Evolutionary conservation across 2,113 vertebrate species (phyloP), one percentile per base, ranked within the genome.

Genomic region (Salvelinus sp.): DNA sequence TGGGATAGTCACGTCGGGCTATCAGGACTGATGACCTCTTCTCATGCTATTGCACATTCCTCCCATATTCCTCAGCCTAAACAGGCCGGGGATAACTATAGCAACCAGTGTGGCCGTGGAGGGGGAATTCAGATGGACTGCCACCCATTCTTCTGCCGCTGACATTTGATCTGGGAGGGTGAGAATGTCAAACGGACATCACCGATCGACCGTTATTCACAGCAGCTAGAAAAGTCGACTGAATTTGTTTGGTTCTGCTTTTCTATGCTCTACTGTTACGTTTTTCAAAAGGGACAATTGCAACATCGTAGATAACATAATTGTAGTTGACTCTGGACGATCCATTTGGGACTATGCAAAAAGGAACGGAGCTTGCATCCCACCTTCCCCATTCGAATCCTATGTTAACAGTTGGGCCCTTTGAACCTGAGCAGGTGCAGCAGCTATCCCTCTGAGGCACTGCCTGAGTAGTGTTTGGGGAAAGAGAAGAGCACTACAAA

Each of bases 31-130:
- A 84, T 87, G 88, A 91, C 88, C 89, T 86, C 79, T 87, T 90
- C 86, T 87, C 88, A 90, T 84, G 87, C 88, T 76, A 82, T 62
- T 82, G 70, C 85, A 84, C 87, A 90, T 90, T 91, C 90, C 87
- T 79, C 76, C 79, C 89, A 91, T 44, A 44, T 91, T 87, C 71
- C 86, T 86, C 71, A 85, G 85, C 64, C 47, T 83, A 83, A 89
- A 83, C 84, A 84, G 85, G 70, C 83, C 82, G 70, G 72, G 76
- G 79, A 87, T 84, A 86, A 88, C 88, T 85, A 76, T 62, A 88
- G 86, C 80, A 78, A 28, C 79, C 76, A 76, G 81, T 16, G 1
- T 62, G 73, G 65, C 76, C 50, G 7, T 6, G 38, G 62, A 79
- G 2, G 23, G 78, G 7, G 70, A 75, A 76, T 80, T 83, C 71